Evolutionary conservation across 2,888 invertebrate genomes (phyloP).

Genomic region (Caenorhabditis afra): DNA sequence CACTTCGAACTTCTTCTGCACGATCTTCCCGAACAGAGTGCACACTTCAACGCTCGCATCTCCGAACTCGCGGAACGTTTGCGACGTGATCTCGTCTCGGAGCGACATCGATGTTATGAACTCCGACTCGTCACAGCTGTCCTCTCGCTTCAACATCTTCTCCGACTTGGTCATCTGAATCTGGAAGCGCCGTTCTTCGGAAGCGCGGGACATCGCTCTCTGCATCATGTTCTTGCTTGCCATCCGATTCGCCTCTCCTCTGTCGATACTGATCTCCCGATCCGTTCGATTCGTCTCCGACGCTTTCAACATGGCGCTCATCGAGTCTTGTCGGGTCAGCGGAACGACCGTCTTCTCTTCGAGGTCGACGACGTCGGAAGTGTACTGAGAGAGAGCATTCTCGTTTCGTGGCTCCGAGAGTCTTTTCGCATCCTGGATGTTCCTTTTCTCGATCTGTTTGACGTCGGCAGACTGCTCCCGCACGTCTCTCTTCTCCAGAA

Average conservation of each 20-base stretch:
- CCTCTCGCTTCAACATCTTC: conserved; percentile 60
- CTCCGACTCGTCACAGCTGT: conserved; percentile 59
- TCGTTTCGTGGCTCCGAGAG: conserved; percentile 55
- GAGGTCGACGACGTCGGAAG: conserved; percentile 57
- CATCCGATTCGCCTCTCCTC: conserved; percentile 60
- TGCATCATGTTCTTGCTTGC: conserved; percentile 38
- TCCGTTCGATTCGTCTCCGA: conserved; percentile 45
- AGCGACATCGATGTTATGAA: conserved; percentile 45
- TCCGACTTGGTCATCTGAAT: conserved; percentile 67
- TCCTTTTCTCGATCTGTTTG: conserved; percentile 34
- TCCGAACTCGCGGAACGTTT: conserved; percentile 62
- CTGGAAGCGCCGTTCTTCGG: conserved; percentile 65
- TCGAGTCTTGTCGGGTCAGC: conserved; percentile 44
- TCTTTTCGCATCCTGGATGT: conserved; percentile 19
- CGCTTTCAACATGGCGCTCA: conserved; percentile 57
- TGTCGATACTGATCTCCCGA: conserved; percentile 57
- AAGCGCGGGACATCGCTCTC: conserved; percentile 47
- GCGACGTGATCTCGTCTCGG: conserved; percentile 50
- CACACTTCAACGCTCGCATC: conserved; percentile 67
- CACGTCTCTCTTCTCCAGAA: conserved; percentile 29
- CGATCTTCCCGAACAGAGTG: conserved; percentile 65
- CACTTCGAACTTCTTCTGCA: conserved; percentile 67
- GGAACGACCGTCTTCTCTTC: conserved; percentile 52
- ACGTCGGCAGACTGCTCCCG: conserved; percentile 50
- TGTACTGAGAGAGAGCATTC: conserved; percentile 53